These are phyloP conservation scores for Lasioglossum malachurum DNA, from an alignment of 2,888 invertebrate genomes.

Conservation along the genomic window DNA sequence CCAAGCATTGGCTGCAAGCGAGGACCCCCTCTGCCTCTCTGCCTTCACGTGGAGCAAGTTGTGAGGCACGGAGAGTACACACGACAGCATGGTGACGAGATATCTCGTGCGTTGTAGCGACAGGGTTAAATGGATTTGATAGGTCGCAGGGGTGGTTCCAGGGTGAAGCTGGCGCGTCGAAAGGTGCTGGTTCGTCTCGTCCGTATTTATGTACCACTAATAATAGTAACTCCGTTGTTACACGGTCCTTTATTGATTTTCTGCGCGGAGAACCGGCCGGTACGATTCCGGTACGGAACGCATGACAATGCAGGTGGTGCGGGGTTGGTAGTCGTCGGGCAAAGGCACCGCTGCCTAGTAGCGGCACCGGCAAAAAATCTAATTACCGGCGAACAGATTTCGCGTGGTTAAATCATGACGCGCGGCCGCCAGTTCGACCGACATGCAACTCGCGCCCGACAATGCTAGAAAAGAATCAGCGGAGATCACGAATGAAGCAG, in stretches of 20 bases:
- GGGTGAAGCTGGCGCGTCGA: background rate
- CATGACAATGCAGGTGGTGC: conserved; percentile 20
- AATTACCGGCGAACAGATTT: conserved; percentile 61
- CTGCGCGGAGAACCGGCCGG: conserved; percentile 43
- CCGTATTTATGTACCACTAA: conserved; percentile 62
- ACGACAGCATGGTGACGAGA: too few relatives aligned
- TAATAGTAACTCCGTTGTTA: conserved; percentile 64
- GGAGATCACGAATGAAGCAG: background rate
- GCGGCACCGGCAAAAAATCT: conserved; percentile 14
- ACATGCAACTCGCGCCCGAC: conserved; percentile 53
- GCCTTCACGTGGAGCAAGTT: too few relatives aligned
- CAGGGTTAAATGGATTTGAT: background rate
- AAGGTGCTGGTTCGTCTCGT: conserved; percentile 23
- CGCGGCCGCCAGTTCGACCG: conserved; percentile 30
- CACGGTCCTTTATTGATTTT: conserved; percentile 65
- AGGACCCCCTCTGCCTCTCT: too few relatives aligned
- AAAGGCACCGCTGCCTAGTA: background rate
- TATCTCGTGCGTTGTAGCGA: too few relatives aligned
- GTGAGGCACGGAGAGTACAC: too few relatives aligned
- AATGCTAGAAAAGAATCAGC: background rate
- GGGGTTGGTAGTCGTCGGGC: conserved; percentile 7
- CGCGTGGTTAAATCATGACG: conserved; percentile 62
- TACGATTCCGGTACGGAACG: conserved; percentile 49
- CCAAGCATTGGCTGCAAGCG: too few relatives aligned
- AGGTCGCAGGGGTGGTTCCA: background rate